Evolutionary conservation across 1,140 invertebrate genomes (phyloP).

Genomic region (Achroia grisella): DNA sequence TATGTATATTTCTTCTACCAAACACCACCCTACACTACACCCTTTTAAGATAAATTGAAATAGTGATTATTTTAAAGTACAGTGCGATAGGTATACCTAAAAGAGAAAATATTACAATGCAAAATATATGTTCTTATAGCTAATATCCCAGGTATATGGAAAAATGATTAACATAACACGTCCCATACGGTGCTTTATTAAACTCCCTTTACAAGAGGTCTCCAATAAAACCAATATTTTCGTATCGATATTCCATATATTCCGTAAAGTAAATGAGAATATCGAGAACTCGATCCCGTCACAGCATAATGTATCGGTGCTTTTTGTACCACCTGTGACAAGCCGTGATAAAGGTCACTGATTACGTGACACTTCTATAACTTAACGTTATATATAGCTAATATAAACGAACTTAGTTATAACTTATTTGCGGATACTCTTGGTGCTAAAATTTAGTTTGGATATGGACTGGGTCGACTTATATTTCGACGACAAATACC

Average conservation of each 20-base stretch:
- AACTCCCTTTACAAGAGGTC: background rate
- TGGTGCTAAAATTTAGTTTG: too few relatives aligned
- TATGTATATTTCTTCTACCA: too few relatives aligned
- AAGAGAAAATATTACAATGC: too few relatives aligned
- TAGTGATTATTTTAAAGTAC: too few relatives aligned
- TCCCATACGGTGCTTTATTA: conserved; percentile 1
- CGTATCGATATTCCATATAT: background rate
- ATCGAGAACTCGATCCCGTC: background rate
- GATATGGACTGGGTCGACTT: too few relatives aligned
- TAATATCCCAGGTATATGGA: too few relatives aligned
- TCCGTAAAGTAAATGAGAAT: background rate
- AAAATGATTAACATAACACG: conserved; percentile 2
- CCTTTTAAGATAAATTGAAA: too few relatives aligned
- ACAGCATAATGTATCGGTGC: background rate
- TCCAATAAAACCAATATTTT: conserved; percentile 1
- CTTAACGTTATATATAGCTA: conserved; percentile 4
- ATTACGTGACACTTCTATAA: conserved; percentile 2
- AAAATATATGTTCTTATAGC: too few relatives aligned
- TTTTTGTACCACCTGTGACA: conserved; percentile 8
- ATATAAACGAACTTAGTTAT: background rate
- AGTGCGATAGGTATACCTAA: too few relatives aligned
- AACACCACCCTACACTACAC: too few relatives aligned
- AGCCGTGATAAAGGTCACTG: conserved; percentile 10
- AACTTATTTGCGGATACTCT: background rate
- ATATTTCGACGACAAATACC: too few relatives aligned